Percentiles rank a stretch among this genome's conserved stretches.
Evolutionary conservation across 2,888 invertebrate species (phyloP).

Genomic region (Protonemura montana): DNA sequence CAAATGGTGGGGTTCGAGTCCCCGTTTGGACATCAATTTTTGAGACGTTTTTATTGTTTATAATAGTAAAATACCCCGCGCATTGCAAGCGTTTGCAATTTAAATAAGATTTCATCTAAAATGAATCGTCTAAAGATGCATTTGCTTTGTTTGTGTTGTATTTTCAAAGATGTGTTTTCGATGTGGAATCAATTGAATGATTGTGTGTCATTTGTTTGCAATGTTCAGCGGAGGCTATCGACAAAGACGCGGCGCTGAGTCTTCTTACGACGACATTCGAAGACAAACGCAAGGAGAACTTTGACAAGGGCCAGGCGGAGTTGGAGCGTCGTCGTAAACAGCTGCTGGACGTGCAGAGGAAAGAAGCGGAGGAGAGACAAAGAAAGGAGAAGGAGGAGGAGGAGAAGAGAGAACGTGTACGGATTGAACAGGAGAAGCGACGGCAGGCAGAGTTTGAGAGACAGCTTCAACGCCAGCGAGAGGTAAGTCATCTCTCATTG

Average conservation of each 20-base stretch:
- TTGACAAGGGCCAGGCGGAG: constrained; percentile 97
- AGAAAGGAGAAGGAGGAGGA: constrained; percentile 91
- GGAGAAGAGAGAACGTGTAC: constrained; percentile 83
- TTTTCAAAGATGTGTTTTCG: no score
- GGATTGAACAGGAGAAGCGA: constrained; percentile 74
- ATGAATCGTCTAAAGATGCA: no score
- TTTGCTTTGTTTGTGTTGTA: no score
- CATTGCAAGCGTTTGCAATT: no score
- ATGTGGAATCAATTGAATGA: no score
- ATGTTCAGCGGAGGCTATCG: constrained; percentile 18
- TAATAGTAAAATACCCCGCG: no score
- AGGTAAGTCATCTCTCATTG: neutral
- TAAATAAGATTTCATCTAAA: no score
- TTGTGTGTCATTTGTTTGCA: no score
- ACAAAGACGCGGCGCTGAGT: constrained; percentile 37
- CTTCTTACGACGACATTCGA: constrained; percentile 74
- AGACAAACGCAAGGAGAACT: constrained; percentile 96
- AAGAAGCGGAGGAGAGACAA: constrained; percentile 92
- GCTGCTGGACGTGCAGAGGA: constrained; percentile 87
- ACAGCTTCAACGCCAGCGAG: constrained; percentile 77
- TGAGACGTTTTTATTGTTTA: no score
- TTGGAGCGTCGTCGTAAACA: constrained; percentile 88
- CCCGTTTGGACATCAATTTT: no score
- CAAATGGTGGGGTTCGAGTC: no score
- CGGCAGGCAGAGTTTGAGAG: constrained; percentile 88